Conservation (phyloP, 2,888 invertebrate genomes). For the Melieria crassipennis region DNA sequence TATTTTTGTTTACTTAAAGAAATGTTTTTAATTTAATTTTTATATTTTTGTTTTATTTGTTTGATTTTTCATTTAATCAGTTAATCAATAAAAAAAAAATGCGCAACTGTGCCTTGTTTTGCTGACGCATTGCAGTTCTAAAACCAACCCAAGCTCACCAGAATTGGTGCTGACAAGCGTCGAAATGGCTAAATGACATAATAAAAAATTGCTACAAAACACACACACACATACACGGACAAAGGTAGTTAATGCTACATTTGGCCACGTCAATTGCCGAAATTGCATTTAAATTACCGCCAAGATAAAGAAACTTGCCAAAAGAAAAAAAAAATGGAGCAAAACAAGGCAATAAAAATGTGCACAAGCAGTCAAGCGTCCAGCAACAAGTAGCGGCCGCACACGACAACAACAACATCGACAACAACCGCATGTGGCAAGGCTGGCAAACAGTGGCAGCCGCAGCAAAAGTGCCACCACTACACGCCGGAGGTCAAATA, state of each 20-base stretch:
- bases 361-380: slow-evolving; percentile 20
- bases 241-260: not conserved
- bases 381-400: slow-evolving; percentile 15
- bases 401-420: not conserved
- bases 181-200: slow-evolving; percentile 8
- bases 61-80: not conserved
- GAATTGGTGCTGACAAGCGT: slow-evolving; percentile 14
- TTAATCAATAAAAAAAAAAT: too few species aligned
- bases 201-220: not conserved
- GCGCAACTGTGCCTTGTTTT: too few species aligned
- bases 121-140: too few species aligned
- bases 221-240: not conserved
- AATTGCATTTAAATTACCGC: slow-evolving; percentile 13
- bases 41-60: not conserved
- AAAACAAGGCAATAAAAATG: slow-evolving; percentile 8
- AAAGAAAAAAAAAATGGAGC: slow-evolving; percentile 2
- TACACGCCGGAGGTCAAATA: slow-evolving; percentile 28
- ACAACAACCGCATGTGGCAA: not conserved
- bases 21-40: not conserved
- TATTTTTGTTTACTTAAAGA: not conserved
- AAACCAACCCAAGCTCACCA: not conserved
- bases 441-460: too few species aligned
- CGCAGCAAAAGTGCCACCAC: not conserved
- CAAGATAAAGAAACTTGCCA: slow-evolving; percentile 17
- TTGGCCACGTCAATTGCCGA: not conserved